phyloP scores from a whole-genome alignment of 35 echinoderm and acorn worm genomes.

The Heliocidaris erythrogramma region DNA sequence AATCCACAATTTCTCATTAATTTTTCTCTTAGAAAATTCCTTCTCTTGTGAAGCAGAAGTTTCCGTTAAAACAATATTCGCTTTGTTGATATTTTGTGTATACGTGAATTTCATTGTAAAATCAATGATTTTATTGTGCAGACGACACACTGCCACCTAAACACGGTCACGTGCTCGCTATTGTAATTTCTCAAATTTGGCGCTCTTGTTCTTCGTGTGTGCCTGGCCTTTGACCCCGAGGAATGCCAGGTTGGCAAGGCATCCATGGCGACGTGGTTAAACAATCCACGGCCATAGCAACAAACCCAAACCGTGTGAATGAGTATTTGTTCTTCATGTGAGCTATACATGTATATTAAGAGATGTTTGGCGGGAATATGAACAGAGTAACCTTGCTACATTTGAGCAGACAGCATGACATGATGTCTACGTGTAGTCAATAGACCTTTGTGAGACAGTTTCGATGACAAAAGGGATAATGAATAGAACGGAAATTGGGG shows the following conservation, averaged over 20 bases:
- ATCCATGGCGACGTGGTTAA: neutral
- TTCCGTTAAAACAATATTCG: neutral
- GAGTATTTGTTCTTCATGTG: neutral
- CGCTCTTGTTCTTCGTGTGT: constrained; percentile 20
- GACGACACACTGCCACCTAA: neutral
- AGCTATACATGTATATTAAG: neutral
- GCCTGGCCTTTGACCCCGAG: constrained; percentile 4
- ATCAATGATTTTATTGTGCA: neutral
- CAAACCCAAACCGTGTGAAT: neutral
- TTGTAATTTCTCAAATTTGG: neutral
- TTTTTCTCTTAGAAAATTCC: no score
- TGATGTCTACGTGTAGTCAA: no score
- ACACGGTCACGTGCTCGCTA: neutral
- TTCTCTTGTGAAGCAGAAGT: no score
- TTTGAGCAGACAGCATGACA: no score
- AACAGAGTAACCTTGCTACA: neutral
- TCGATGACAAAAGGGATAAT: no score
- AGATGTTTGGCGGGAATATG: neutral
- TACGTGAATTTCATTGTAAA: neutral
- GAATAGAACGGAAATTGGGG: no score
- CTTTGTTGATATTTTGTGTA: neutral
- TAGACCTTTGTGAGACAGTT: no score
- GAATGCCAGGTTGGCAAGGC: neutral
- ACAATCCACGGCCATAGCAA: neutral
- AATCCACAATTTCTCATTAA: no score